Evolutionary conservation across 2,113 vertebrate species (phyloP), one percentile per base, ranked within the genome.

Genomic region (Rana temporaria): DNA sequence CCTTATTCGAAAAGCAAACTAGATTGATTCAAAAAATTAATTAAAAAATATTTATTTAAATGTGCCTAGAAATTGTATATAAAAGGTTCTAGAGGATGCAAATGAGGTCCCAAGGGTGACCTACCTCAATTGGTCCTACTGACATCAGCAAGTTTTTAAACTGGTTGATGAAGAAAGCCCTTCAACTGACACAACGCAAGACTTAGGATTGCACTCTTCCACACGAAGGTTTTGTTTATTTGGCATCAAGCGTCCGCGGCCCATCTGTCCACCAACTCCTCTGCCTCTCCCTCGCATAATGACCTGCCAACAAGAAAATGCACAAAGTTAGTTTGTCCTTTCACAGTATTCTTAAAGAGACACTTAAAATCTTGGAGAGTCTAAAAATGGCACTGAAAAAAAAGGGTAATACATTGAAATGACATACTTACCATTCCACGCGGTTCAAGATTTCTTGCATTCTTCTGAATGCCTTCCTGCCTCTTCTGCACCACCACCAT

Each of bases 161-260:
- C 85, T 99, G 97, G 97, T 99, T 86, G 97, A 98, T 4, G 96
- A 95, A 63, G 98, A 99, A 84, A 99, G 96, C 74, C 98, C 97
- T 88, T 99, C 97, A 71, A 99, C 97, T 81, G 96, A 97, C 88
- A 99, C 97, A 0, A 95, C 91, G 2, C 95, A 95, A 82, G 92
- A 90, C 85, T 95, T 94, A 77, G 89, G 91, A 89, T 92, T 94
- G 91, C 94, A 95, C 86, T 97, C 96, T 48, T 90, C 89, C 80
- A 88, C 90, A 67, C 92, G 95, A 71, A 92, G 92, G 88, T 90
- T 95, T 91, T 95, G 96, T 87, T 95, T 95, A 85, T 94, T 94
- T 84, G 95, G 88, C 89, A 93, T 90, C 70, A 92, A 87, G 86
- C 95, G 95, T 57, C 94, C 95, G 60, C 95, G 92, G 90, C 95